phyloP scores from a whole-genome alignment of 2,888 invertebrate genomes.

The Diaperis boleti region DNA sequence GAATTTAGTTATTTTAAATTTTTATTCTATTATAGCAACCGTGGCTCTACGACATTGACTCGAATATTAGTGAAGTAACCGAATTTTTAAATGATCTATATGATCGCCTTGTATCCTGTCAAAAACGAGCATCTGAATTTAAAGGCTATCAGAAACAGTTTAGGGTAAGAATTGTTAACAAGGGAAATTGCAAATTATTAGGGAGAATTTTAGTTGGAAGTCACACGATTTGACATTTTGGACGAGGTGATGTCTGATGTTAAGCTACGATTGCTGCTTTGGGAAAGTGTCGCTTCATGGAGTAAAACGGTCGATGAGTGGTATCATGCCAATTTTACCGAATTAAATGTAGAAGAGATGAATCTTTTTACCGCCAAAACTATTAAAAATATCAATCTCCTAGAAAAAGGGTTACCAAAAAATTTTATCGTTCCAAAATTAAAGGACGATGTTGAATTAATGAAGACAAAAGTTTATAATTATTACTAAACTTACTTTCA shows the following conservation, averaged over 20 bases:
- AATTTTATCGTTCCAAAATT: constrained; percentile 84
- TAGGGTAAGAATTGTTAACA: constrained; percentile 69
- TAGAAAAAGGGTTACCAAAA: constrained; percentile 86
- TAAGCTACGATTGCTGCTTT: constrained; percentile 82
- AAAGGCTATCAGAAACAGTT: constrained; percentile 87
- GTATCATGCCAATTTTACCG: constrained; percentile 74
- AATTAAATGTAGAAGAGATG: constrained; percentile 81
- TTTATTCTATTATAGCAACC: constrained; percentile 71
- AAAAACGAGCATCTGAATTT: constrained; percentile 79
- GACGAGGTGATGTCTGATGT: constrained; percentile 85
- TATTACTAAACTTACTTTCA: neutral
- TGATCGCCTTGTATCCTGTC: constrained; percentile 74
- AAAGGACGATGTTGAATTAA: constrained; percentile 81
- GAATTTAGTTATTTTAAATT: too few species aligned
- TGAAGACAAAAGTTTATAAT: constrained; percentile 77
- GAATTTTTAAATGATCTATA: constrained; percentile 74
- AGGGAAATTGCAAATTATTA: neutral
- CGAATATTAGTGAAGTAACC: constrained; percentile 76
- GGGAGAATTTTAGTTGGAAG: constrained; percentile 74
- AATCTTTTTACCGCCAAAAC: constrained; percentile 74
- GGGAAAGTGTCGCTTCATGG: constrained; percentile 85
- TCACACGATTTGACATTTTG: constrained; percentile 84
- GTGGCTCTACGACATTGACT: constrained; percentile 79
- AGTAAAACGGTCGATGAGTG: constrained; percentile 75
- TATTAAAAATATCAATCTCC: constrained; percentile 79